Evolutionary conservation across 2,113 vertebrate genomes (phyloP).

Genomic region (Naja naja): DNA sequence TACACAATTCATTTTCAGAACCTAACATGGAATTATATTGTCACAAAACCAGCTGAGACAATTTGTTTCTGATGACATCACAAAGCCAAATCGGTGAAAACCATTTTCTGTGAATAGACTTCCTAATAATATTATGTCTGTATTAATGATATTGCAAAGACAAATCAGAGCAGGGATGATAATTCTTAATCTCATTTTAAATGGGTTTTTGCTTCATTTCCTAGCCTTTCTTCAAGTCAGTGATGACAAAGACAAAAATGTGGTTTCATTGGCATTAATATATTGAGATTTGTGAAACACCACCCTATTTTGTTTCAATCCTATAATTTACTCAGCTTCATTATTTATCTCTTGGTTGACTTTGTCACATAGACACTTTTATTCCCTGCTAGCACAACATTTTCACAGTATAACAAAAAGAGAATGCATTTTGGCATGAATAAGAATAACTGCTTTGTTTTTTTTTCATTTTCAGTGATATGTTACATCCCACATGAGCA

Average conservation of each 20-base stretch:
- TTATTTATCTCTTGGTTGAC: slow-evolving; percentile 33
- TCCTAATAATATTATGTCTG: not conserved
- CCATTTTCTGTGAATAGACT: not conserved
- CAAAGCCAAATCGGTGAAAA: not conserved
- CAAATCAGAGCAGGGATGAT: not conserved
- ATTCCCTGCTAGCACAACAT: slow-evolving; percentile 44
- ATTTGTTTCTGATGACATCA: not conserved
- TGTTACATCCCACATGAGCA: slow-evolving; percentile 39
- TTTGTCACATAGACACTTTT: slow-evolving; percentile 34
- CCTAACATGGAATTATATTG: not conserved
- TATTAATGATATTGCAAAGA: not conserved
- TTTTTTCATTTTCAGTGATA: slow-evolving; percentile 47
- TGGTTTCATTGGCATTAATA: not conserved
- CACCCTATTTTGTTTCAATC: not conserved
- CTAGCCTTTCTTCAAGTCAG: not conserved
- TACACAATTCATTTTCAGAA: not conserved
- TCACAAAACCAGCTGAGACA: not conserved
- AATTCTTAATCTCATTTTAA: not conserved
- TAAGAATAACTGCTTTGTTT: slow-evolving; percentile 52
- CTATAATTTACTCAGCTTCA: not conserved
- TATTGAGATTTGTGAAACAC: not conserved
- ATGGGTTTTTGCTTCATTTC: not conserved
- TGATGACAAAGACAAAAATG: not conserved
- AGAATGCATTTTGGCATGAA: not conserved
- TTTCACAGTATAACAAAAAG: slow-evolving; percentile 28